Evolutionary conservation across 2,888 invertebrate species (phyloP).

Genomic region (Anorthoa munda): DNA sequence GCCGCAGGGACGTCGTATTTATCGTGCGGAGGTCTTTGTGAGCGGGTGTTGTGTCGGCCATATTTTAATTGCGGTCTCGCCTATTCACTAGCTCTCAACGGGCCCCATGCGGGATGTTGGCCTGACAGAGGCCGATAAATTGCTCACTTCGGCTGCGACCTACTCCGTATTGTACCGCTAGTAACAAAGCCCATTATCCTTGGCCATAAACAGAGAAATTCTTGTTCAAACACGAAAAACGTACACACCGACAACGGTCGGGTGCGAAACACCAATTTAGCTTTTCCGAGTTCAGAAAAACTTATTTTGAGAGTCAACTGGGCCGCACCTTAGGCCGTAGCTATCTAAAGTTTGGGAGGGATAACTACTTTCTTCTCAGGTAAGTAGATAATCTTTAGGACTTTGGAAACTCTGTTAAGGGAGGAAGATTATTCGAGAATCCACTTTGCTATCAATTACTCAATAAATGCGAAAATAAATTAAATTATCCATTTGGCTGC

Average conservation of each 20-base stretch:
- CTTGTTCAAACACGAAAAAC: slow-evolving; percentile 61
- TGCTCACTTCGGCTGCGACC: slow-evolving; percentile 60
- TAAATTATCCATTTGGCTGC: slow-evolving; percentile 11
- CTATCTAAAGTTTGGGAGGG: slow-evolving; percentile 43
- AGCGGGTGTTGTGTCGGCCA: slow-evolving; percentile 51
- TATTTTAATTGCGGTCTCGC: slow-evolving; percentile 68
- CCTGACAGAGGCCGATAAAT: slow-evolving; percentile 63
- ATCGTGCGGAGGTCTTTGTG: slow-evolving; percentile 52
- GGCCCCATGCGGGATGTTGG: slow-evolving; percentile 61
- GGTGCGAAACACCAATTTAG: slow-evolving; percentile 52
- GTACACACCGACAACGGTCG: slow-evolving; percentile 32
- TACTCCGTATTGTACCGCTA: slow-evolving; percentile 50
- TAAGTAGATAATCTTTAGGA: slow-evolving; percentile 57
- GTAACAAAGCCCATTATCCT: slow-evolving; percentile 57
- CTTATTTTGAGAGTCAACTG: slow-evolving; percentile 47
- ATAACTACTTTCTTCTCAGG: slow-evolving; percentile 56
- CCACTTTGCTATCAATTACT: slow-evolving; percentile 31
- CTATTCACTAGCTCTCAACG: slow-evolving; percentile 64
- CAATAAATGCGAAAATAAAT: slow-evolving; percentile 24
- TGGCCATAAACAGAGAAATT: slow-evolving; percentile 57
- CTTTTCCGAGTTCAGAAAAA: slow-evolving; percentile 43
- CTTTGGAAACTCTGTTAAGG: slow-evolving; percentile 36
- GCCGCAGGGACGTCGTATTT: slow-evolving; percentile 54
- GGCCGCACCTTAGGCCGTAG: slow-evolving; percentile 12
- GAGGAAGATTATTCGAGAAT: slow-evolving; percentile 33